These are phyloP conservation scores for Labeo calbasu DNA, from an alignment of 2,797 vertebrate species.

Conservation along the genomic window DNA sequence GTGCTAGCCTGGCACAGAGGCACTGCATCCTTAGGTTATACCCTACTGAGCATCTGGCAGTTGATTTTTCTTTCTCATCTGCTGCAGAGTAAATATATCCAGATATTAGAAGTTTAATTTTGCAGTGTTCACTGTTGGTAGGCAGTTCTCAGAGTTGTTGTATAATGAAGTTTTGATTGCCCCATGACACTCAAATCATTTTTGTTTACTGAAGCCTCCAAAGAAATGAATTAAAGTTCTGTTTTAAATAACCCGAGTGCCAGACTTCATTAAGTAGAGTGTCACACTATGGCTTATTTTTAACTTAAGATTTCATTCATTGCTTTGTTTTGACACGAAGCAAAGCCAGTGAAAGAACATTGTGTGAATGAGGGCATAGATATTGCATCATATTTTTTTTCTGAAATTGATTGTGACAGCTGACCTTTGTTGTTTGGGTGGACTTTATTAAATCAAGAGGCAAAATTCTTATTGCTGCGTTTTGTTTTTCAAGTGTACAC, in stretches of 20 bases:
- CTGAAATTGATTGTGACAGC: background rate
- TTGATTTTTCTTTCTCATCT: background rate
- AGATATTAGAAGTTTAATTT: background rate
- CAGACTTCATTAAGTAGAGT: slow-evolving; percentile 3
- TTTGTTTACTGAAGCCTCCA: background rate
- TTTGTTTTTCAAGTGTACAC: background rate
- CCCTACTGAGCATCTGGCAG: slow-evolving; percentile 21
- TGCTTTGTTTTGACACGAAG: slow-evolving; percentile 6
- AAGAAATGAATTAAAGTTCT: background rate
- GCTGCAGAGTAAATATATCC: slow-evolving; percentile 7
- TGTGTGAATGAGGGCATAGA: background rate
- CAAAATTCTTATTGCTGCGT: background rate
- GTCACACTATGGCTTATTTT: background rate
- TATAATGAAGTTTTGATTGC: slow-evolving; percentile 5
- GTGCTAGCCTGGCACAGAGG: background rate
- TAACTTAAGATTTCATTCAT: background rate
- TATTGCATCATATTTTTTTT: background rate
- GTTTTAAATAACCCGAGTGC: slow-evolving; percentile 15
- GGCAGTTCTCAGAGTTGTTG: background rate
- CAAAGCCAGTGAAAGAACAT: background rate
- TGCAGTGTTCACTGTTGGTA: background rate
- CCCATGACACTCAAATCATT: background rate
- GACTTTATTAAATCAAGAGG: background rate
- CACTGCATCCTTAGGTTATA: background rate
- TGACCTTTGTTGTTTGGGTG: background rate